These are phyloP conservation scores for Harmothoe impar DNA, from an alignment of 2,888 invertebrate genomes.

Conservation along the genomic window DNA sequence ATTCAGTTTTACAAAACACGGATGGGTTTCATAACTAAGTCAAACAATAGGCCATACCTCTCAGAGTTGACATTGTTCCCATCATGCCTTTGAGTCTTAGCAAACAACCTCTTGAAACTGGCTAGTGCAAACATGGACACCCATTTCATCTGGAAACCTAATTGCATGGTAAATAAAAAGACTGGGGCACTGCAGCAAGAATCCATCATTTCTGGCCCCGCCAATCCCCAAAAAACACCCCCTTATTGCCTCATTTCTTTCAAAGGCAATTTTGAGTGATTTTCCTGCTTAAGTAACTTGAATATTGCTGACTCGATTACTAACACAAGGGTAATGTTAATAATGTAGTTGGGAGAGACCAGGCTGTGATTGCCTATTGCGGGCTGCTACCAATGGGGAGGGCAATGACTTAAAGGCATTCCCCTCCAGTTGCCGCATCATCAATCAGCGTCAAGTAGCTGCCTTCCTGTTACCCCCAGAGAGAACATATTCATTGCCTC, in stretches of 20 bases:
- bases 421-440: background rate
- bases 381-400: background rate
- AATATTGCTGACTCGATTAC: background rate
- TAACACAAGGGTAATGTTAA: background rate
- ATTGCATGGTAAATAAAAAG: too few relatives aligned
- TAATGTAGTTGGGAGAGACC: background rate
- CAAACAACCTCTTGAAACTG: too few relatives aligned
- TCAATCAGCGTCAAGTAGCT: background rate
- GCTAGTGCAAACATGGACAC: too few relatives aligned
- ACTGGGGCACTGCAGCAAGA: too few relatives aligned
- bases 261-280: background rate
- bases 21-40: too few relatives aligned
- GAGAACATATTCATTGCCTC: constrained; percentile 14
- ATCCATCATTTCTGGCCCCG: too few relatives aligned
- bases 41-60: too few relatives aligned
- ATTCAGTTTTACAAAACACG: too few relatives aligned
- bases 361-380: background rate
- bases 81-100: too few relatives aligned
- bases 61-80: too few relatives aligned
- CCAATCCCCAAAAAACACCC: background rate
- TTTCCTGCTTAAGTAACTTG: background rate
- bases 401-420: constrained; percentile 3
- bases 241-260: background rate
- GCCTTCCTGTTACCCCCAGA: background rate
- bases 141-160: too few relatives aligned